These are phyloP conservation scores for Sebastes hubbsi DNA, from an alignment of 2,797 vertebrate species.

Conservation along the genomic window DNA sequence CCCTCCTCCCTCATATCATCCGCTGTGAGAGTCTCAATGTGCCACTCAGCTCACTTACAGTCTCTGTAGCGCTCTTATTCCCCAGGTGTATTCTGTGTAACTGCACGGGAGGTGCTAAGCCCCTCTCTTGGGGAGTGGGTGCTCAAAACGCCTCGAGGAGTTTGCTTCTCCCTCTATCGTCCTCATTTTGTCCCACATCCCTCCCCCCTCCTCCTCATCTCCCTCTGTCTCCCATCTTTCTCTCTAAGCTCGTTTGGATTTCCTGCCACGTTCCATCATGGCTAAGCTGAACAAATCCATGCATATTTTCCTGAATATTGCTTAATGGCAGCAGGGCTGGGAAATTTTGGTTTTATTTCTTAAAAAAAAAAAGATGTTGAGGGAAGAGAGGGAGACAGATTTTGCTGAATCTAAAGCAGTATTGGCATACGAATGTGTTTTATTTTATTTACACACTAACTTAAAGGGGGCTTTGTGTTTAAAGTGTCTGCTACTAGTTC, in stretches of 20 bases:
- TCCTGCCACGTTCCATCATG: conserved; percentile 43
- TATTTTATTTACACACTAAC: neutral
- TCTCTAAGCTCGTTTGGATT: conserved; percentile 63
- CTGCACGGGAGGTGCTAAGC: conserved; percentile 28
- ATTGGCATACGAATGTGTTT: conserved; percentile 7
- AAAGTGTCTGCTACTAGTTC: neutral
- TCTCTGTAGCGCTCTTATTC: conserved; percentile 34
- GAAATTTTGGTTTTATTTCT: conserved; percentile 33
- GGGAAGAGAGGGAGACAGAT: conserved; percentile 19
- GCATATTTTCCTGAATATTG: conserved; percentile 66
- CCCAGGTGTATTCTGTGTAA: conserved; percentile 30
- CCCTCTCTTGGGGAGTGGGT: conserved; percentile 38
- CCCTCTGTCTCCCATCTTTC: conserved; percentile 6
- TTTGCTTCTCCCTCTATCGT: conserved; percentile 1
- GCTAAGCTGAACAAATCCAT: conserved; percentile 72
- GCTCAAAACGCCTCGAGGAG: conserved; percentile 31
- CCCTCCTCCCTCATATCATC: conserved; percentile 11
- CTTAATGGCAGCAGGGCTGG: conserved; percentile 26
- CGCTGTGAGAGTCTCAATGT: conserved; percentile 22
- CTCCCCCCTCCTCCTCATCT: neutral
- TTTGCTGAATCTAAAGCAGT: conserved; percentile 15
- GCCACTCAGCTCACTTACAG: conserved; percentile 7
- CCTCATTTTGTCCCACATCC: neutral
- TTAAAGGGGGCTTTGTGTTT: neutral
- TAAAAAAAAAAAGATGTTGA: conserved; percentile 23